Conservation (phyloP, 2,888 invertebrate species). For the Diaphora mendica region DNA sequence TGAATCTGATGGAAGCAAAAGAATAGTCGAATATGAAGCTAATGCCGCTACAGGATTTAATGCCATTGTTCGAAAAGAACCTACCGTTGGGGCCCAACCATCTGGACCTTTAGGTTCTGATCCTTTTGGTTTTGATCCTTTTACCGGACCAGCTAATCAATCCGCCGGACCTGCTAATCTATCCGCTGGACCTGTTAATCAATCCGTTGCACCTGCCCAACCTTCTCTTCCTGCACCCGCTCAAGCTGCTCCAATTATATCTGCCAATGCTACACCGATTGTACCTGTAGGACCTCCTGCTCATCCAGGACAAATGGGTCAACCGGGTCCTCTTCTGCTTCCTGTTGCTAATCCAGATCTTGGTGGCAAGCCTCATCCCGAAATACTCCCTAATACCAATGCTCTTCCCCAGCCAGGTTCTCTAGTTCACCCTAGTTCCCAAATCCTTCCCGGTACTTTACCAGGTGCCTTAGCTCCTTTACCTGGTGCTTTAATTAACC, state of each 20-base stretch:
- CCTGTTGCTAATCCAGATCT: constrained; percentile 10
- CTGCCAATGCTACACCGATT: constrained; percentile 9
- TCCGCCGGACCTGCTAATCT: background rate
- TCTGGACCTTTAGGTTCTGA: constrained; percentile 55
- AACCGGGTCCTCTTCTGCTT: background rate
- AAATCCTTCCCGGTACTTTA: constrained; percentile 14
- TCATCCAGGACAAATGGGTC: background rate
- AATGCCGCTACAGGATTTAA: constrained; percentile 81
- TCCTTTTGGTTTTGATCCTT: constrained; percentile 44
- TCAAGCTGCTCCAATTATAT: constrained; percentile 9
- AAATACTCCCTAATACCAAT: background rate
- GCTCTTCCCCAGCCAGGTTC: constrained; percentile 14
- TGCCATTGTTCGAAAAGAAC: constrained; percentile 79
- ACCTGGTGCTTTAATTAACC: constrained; percentile 15
- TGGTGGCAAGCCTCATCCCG: background rate
- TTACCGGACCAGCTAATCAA: constrained; percentile 31
- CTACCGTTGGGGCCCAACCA: constrained; percentile 32
- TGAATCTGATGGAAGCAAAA: constrained; percentile 81
- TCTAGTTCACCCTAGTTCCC: constrained; percentile 23
- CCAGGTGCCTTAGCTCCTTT: background rate
- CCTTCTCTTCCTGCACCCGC: background rate
- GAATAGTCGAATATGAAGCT: constrained; percentile 82
- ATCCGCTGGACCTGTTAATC: background rate
- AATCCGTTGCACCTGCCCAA: background rate
- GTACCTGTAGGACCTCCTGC: constrained; percentile 17